These are phyloP conservation scores for Tichodroma muraria DNA, from an alignment of 2,113 vertebrate genomes.

Conservation along the genomic window DNA sequence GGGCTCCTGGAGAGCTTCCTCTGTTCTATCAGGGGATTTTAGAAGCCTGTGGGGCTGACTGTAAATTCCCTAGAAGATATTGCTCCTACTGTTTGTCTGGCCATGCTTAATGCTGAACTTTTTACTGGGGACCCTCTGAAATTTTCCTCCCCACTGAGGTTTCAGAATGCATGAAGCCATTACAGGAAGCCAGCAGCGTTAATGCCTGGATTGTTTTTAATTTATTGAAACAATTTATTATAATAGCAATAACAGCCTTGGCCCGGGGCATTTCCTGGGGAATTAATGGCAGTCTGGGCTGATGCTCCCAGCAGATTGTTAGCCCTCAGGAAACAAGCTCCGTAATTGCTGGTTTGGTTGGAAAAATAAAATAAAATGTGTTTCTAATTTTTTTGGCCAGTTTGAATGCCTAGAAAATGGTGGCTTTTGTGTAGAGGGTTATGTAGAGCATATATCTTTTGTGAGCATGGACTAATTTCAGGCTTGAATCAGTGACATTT, in stretches of 20 bases:
- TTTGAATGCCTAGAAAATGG: not conserved
- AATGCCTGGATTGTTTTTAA: conserved; percentile 44
- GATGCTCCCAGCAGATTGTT: conserved; percentile 51
- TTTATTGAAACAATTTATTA: conserved; percentile 57
- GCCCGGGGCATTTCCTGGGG: conserved; percentile 49
- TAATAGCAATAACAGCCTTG: conserved; percentile 47
- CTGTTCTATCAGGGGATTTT: not conserved
- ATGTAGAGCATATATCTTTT: not conserved
- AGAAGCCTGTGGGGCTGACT: not conserved
- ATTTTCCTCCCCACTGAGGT: conserved; percentile 11
- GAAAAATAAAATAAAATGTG: conserved; percentile 54
- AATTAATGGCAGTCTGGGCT: conserved; percentile 49
- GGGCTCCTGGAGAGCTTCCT: conserved; percentile 32
- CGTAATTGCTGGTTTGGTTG: conserved; percentile 8
- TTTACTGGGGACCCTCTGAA: conserved; percentile 2
- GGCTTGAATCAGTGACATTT: not conserved
- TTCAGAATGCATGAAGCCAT: conserved; percentile 17
- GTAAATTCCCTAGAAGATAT: conserved; percentile 17
- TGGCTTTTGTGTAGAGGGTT: not conserved
- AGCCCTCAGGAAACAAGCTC: conserved; percentile 41
- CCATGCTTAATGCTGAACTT: not conserved
- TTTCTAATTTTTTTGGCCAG: conserved; percentile 38
- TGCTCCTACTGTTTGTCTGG: conserved; percentile 34
- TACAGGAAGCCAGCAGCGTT: conserved; percentile 13
- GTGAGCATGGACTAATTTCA: not conserved